Conservation (phyloP, 2,888 invertebrate species). For the Uropetala carovei region DNA sequence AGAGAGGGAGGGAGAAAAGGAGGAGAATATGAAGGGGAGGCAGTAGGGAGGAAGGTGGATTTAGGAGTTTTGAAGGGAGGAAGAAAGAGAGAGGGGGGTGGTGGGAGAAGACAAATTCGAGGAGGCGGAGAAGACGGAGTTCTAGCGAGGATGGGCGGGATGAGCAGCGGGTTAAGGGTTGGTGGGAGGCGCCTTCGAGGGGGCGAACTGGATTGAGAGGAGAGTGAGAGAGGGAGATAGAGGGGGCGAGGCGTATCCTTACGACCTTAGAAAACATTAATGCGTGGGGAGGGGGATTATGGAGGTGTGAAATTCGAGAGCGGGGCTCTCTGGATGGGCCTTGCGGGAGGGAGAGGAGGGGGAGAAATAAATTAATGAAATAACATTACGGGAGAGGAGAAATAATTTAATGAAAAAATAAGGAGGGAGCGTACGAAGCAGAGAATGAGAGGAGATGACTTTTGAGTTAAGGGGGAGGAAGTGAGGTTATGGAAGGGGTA, state of each 20-base stretch:
- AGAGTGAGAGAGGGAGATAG: not conserved
- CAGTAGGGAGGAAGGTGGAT: not conserved
- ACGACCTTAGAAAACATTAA: not conserved
- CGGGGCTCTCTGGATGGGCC: not conserved
- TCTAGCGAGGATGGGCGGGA: not conserved
- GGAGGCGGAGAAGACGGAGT: not conserved
- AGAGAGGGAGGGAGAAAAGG: not conserved
- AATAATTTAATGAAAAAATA: slow-evolving; percentile 28
- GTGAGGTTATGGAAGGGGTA: not conserved
- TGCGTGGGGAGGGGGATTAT: not conserved
- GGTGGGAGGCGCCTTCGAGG: not conserved
- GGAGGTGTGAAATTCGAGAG: slow-evolving; percentile 32
- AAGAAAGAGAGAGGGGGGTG: not conserved
- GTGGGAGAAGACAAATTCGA: too few relatives aligned
- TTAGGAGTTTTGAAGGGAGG: not conserved
- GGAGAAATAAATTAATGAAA: slow-evolving; percentile 25
- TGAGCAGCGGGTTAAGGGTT: not conserved
- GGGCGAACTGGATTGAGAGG: not conserved
- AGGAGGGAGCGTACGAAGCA: not conserved
- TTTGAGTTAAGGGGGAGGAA: not conserved
- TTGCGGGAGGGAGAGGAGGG: not conserved
- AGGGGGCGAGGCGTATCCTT: not conserved
- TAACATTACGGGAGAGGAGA: slow-evolving; percentile 21
- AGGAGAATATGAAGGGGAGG: not conserved
- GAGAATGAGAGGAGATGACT: not conserved